Conservation (phyloP, 2,797 vertebrate genomes). For the Premnoplex brunnescens region DNA sequence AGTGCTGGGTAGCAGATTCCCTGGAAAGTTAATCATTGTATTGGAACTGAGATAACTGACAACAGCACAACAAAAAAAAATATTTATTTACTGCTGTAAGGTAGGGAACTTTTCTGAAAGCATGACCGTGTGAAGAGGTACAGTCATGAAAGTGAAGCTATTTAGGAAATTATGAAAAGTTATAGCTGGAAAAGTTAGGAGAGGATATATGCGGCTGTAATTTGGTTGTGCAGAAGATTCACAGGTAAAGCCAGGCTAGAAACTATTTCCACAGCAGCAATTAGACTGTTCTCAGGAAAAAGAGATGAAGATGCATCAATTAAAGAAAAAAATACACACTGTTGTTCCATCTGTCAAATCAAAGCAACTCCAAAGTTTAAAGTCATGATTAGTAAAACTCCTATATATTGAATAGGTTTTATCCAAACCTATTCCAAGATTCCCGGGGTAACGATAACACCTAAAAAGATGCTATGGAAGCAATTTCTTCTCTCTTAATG, state of each 20-base stretch:
- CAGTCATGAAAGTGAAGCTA: not conserved
- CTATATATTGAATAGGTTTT: not conserved
- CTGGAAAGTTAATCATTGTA: not conserved
- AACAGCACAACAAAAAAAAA: not conserved
- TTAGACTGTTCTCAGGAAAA: not conserved
- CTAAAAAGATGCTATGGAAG: not conserved
- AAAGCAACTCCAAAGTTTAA: constrained; percentile 19
- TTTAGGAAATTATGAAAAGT: not conserved
- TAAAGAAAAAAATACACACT: not conserved
- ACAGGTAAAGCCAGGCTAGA: not conserved
- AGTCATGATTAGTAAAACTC: not conserved
- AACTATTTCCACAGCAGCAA: not conserved
- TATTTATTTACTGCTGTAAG: not conserved
- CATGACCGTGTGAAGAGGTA: not conserved
- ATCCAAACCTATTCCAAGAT: not conserved
- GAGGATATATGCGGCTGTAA: not conserved
- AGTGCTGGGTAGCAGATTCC: not conserved
- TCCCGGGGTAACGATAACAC: not conserved
- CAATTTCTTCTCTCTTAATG: not conserved
- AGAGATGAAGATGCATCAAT: not conserved
- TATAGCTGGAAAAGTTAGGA: not conserved
- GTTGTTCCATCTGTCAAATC: not conserved
- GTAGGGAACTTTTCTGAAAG: not conserved
- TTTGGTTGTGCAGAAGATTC: not conserved
- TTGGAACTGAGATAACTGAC: not conserved